Evolutionary conservation across 2,888 invertebrate genomes (phyloP), one percentile per base, ranked within the genome.

Genomic region (Drosophila lutescens): DNA sequence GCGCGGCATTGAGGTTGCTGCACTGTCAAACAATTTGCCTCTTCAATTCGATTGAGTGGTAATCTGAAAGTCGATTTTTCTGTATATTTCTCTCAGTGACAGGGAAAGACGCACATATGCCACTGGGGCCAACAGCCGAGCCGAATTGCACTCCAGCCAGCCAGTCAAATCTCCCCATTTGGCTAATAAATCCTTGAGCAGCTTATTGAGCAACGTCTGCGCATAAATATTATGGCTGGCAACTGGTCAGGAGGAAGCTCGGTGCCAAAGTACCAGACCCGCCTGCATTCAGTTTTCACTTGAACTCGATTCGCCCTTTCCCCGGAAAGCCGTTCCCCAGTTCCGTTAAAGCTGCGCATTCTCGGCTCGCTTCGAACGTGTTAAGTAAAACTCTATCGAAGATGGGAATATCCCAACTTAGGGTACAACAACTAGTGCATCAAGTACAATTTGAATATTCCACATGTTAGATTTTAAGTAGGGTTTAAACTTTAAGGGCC

Each of bases 101-200:
- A 12, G n/a, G 4, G 17, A 7, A 32, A 69, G 49, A 75, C 74
- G 72, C 75, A 82, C 86, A 87, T 88, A 77, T 86, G 86, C 68
- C 69, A 50, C 50, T 41, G 30, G 36, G 36, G 51, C 53, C 69
- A 65, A 56, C 66, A 72, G 53, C 36, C 47, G 32, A 40, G 38
- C 49, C n/a, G 26, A 46, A 26, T 4, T 4, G 17, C 47, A 47
- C 47, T 47, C 34, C 12, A 54, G 36, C 46, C 54, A 63, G 40
- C 86, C 90, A 90, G 91, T 91, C 91, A 91, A 91, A 91, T 90
- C 90, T 91, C 88, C 89, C 88, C 90, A 91, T 91, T 91, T 91
- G 90, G 88, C 90, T 91, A 91, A 91, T 91, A 91, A 91, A 91
- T 91, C 91, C 91, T 91, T 90, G 89, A 89, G 89, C 82, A 90